Base-by-base conservation (phyloP, 2,113 vertebrate genomes). In the Salvelinus namaycush region DNA sequence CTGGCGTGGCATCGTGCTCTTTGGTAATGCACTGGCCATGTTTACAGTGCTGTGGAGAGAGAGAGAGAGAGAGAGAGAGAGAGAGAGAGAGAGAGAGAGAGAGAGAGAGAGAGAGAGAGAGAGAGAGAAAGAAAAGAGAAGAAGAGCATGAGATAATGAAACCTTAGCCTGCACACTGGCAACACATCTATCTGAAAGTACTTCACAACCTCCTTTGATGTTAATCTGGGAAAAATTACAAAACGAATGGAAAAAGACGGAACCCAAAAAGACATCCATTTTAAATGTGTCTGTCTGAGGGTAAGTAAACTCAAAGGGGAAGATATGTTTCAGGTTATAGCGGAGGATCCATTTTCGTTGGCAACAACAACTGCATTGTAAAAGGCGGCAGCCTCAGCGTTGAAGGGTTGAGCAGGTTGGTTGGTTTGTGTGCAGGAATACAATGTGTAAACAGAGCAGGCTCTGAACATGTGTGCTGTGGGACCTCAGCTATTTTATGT, bases 21-120 rank as follows among this genome's bases (percentile, higher is more conserved):
- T 95, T 99, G 87, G 92, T 90, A 84, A 98, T 95, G 16, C 98
- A 99, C 83, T 94, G 86, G 80, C 98, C 98, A 64, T 95, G 97
- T 79, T 95, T 96, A 93, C 98, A 99, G 92, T 99, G 96, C 98
- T 99, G 92, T 34, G 5, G 9, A 60, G 0, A 31, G 4, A 73
- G 24, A 85, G 12, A 22, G 5, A 75, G 26, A 62, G 3, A 26
- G 31, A 66, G 44, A 18, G 20, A 3, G 31, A 62, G 22, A 12
- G 29, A 39, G 65, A 2, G 16, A 18, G 20, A 31, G 20, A 26
- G 31, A n/a, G 66, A 54, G 34, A 79, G 1, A 69, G 68, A 74
- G 5, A 70, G 31, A 12, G 4, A 39, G 29, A 26, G n/a, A 60
- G 39, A 27, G 22, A 62, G 8, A 59, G 0, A 31, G 4, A 72